Evolutionary conservation across 92 coral and sea anemone species (phyloP), one percentile per base, ranked within the genome.

Genomic region (Actinernus sp.): DNA sequence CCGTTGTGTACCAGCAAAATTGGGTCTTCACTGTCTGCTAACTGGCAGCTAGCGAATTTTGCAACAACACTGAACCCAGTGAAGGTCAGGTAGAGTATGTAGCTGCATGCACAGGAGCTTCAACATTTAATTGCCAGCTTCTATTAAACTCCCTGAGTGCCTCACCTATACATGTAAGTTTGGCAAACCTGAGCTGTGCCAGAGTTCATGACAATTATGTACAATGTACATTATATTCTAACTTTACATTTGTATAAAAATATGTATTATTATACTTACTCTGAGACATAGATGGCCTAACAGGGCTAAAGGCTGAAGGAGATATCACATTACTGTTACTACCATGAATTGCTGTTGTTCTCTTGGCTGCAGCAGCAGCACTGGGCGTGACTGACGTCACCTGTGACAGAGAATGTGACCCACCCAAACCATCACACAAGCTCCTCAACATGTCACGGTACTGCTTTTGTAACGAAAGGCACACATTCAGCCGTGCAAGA

Each of bases 381-480:
- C 79, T 90, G 2, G 95, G 96, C 6, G 95, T 92, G 29, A 74
- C 68, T 1, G 76, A 76, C 7, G 74, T 22, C 20, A 84, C 59
- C 41, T 65, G 72, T 7, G 91, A 78, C 45, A 88, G 54, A 12
- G 92, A 73, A 34, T 95, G 99, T 9, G 83, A 76, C 26, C 96
- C 99, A 2, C 97, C 99, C 14, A 95, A 68, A 30, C 92, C 82
- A 27, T 95, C 99, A 39, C 97, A 82, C 60, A 95, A 64, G 47
- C 92, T 87, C 41, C 99, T 81, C n/a, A 95, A 65, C 99, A 91
- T 95, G 74, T 95, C 99, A 1, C 99, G 82, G 63, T 95, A 95
- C 61, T 95, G 99, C 43, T 87, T 95, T 68, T 95, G 99, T 17
- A 95, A 70, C 7, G 97, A 74, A 29, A 95, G 75, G 22, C 96